These are phyloP conservation scores for Ecdyonurus torrentis DNA, from an alignment of 2,888 invertebrate species.

Conservation along the genomic window DNA sequence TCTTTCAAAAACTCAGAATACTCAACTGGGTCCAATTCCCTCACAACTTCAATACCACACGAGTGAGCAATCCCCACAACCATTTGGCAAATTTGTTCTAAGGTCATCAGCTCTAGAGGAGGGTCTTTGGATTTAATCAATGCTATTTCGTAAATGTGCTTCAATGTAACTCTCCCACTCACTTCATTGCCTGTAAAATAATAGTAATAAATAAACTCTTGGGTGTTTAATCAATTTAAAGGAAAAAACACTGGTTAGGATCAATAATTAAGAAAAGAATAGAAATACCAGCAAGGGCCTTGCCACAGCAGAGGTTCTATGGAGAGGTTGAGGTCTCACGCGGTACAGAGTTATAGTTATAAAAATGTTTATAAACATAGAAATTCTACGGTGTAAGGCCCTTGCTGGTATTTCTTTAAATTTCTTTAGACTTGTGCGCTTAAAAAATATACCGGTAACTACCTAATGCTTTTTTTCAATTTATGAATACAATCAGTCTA, in stretches of 20 bases:
- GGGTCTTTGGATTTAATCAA: conserved; percentile 86
- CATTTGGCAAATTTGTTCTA: conserved; percentile 62
- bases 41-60: conserved; percentile 74
- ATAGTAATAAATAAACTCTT: conserved; percentile 9
- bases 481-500: too few species aligned
- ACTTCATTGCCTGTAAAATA: conserved; percentile 48
- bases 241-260: too few species aligned
- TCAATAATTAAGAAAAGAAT: too few species aligned
- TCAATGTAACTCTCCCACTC: conserved; percentile 78
- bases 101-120: conserved; percentile 38
- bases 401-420: too few species aligned
- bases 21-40: conserved; percentile 55
- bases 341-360: too few species aligned
- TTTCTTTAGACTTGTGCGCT: too few species aligned
- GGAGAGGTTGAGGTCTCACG: too few species aligned
- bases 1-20: conserved; percentile 68
- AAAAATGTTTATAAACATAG: neutral
- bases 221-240: neutral
- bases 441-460: too few species aligned
- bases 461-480: too few species aligned
- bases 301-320: too few species aligned
- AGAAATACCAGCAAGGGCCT: too few species aligned
- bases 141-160: conserved; percentile 97
- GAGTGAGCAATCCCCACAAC: conserved; percentile 60
- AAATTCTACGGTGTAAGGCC: too few species aligned